Percentiles rank a stretch among this genome's conserved stretches.
Conservation (phyloP, 2,888 invertebrate species). For the Volucella inanis region DNA sequence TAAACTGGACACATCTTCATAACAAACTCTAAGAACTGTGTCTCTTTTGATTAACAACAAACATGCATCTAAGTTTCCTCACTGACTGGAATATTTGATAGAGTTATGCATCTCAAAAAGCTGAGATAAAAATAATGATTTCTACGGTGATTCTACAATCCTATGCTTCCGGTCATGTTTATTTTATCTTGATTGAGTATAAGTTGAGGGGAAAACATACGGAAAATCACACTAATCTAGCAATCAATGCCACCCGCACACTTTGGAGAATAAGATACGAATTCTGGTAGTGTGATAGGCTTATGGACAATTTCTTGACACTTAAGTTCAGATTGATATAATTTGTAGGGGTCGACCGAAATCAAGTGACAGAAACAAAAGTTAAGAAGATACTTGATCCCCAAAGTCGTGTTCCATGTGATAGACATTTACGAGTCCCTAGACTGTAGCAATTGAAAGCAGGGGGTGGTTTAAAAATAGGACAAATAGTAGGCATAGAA, state of each 20-base stretch:
- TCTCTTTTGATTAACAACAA: slow-evolving; percentile 30
- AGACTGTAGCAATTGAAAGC: background rate
- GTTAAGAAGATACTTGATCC: slow-evolving; percentile 10
- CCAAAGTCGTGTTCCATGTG: background rate
- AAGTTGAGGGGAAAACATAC: background rate
- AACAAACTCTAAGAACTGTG: slow-evolving; percentile 6
- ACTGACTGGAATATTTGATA: slow-evolving; percentile 31
- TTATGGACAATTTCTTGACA: slow-evolving; percentile 2
- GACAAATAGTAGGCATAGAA: background rate
- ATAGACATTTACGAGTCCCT: background rate
- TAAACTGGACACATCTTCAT: slow-evolving; percentile 29
- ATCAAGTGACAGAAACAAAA: slow-evolving; percentile 13
- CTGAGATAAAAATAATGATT: slow-evolving; percentile 1
- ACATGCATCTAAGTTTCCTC: slow-evolving; percentile 1
- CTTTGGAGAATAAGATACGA: background rate
- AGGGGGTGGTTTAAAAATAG: slow-evolving; percentile 5
- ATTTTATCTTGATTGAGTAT: slow-evolving; percentile 2
- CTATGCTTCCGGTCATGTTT: slow-evolving; percentile 26
- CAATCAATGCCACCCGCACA: slow-evolving; percentile 13
- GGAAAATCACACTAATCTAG: background rate
- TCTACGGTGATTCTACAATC: background rate
- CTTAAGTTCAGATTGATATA: slow-evolving; percentile 20
- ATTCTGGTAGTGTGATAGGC: background rate
- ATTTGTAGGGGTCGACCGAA: background rate
- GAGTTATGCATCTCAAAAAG: slow-evolving; percentile 24